Percentiles rank a stretch among this genome's conserved stretches.
phyloP scores from a whole-genome alignment of 2,797 vertebrate genomes.

The Coreius guichenoti region DNA sequence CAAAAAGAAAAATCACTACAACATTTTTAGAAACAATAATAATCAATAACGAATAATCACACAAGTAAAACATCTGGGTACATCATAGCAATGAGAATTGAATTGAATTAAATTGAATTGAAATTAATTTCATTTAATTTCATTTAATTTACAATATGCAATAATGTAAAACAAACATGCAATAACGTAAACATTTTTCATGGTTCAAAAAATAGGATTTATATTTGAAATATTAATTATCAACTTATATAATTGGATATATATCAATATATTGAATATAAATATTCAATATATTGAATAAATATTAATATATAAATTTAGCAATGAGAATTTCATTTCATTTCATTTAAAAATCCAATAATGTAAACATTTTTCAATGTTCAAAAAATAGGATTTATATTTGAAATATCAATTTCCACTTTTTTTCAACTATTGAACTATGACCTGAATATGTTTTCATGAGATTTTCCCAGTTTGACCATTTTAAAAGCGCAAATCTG shows the following conservation, averaged over 20 bases:
- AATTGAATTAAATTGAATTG: no score
- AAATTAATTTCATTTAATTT: no score
- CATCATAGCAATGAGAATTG: background rate
- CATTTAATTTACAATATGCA: no score
- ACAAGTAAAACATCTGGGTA: background rate
- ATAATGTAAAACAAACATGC: no score
- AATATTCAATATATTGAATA: no score
- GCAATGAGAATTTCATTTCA: background rate
- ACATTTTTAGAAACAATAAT: background rate
- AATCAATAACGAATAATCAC: background rate
- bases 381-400: background rate
- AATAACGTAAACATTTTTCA: no score
- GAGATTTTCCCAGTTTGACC: background rate
- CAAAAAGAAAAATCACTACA: background rate
- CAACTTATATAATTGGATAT: no score
- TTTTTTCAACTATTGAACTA: background rate
- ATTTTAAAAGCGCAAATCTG: background rate
- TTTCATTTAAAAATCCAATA: background rate
- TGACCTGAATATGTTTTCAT: background rate
- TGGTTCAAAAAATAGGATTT: no score
- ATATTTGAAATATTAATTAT: no score
- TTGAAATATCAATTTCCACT: background rate
- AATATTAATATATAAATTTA: no score
- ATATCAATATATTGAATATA: no score
- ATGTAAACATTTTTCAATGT: background rate